Base-by-base conservation (phyloP, 2,888 invertebrate genomes). In the Cantharis flavilabris region DNA sequence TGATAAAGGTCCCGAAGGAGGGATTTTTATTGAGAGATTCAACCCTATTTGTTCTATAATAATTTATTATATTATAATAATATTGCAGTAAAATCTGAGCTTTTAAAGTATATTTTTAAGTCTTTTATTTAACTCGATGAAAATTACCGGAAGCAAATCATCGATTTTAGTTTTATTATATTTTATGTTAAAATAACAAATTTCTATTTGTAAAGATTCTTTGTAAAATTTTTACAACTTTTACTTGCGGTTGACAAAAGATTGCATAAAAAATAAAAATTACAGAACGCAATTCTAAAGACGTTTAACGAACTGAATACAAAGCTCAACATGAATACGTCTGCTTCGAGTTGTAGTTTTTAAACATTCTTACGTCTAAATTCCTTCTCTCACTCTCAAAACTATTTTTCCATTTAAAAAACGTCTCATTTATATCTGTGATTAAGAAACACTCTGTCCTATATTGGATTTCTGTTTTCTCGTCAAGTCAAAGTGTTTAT, bases 291-390 rank as follows among this genome's bases (percentile, higher is more conserved):
- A 64, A 76, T 76, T 78, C 73, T 69, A 76, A 77, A 71, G 78
- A 72, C 70, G 75, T 20, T 74, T 77, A 79, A 77, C 79, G 77
- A 80, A 76, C 77, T 77, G 80, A 80, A 79, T 77, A 77, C 77
- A 80, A 80, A 79, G 75, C 71, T 75, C 20, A 65, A 14, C 71
- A 28, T 69, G 65, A 64, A 71, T 75, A 71, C 71, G 71, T 64
- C 71, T 70, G 23, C 65, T 13, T 71, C 62, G 64, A 71, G 65
- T n/a, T 71, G 26, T 49, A 75, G 71, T 33, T 65, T 64, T 75
- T 70, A 2, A 70, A 18, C 65, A 18, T 75, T 75, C 49, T 69
- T 63, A 70, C 63, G 70, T 74, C 33, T 63, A 30, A 20, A 33
- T 26, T 75, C 30, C 65, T 71, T 71, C 65, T 67, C 67, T 67